Evolutionary conservation across 1,140 invertebrate genomes (phyloP).

Genomic region (Nasonia vitripennis): DNA sequence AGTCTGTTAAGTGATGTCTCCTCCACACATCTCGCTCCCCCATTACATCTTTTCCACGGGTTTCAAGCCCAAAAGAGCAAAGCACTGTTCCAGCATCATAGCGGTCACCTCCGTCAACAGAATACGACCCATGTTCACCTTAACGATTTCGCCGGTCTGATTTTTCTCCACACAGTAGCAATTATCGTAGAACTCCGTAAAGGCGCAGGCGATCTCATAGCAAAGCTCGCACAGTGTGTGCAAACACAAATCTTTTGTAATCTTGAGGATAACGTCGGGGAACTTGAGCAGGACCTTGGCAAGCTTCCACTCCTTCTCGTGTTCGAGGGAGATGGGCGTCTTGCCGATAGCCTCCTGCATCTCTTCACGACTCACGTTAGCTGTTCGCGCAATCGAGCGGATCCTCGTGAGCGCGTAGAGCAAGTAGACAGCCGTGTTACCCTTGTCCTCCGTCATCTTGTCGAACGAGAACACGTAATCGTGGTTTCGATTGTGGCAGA

Average conservation of each 20-base stretch:
- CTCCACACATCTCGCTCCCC: background rate
- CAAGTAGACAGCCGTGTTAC: slow-evolving; percentile 98
- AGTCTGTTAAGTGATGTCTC: background rate
- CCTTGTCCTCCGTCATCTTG: slow-evolving; percentile 98
- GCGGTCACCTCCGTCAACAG: slow-evolving; percentile 96
- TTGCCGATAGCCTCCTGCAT: slow-evolving; percentile 77
- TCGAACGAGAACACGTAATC: slow-evolving; percentile 99
- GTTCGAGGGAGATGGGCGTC: slow-evolving; percentile 82
- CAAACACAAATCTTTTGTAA: slow-evolving; percentile 89
- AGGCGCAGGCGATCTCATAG: slow-evolving; percentile 94
- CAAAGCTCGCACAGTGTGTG: slow-evolving; percentile 96
- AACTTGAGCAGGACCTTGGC: slow-evolving; percentile 91
- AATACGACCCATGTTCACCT: slow-evolving; percentile 91
- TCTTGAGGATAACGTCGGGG: slow-evolving; percentile 90
- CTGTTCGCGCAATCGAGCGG: slow-evolving; percentile 90
- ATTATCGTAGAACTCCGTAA: slow-evolving; percentile 97
- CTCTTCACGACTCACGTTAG: slow-evolving; percentile 79
- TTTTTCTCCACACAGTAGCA: slow-evolving; percentile 99
- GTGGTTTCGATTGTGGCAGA: slow-evolving; percentile 93
- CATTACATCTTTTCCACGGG: slow-evolving; percentile 94
- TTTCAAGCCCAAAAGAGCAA: slow-evolving; percentile 93
- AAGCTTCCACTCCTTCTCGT: slow-evolving; percentile 97
- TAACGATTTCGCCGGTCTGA: slow-evolving; percentile 84
- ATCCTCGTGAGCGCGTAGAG: slow-evolving; percentile 97
- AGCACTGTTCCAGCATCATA: slow-evolving; percentile 88